These are phyloP conservation scores for Plemyria rubiginata DNA, from an alignment of 2,888 invertebrate species.

Conservation along the genomic window DNA sequence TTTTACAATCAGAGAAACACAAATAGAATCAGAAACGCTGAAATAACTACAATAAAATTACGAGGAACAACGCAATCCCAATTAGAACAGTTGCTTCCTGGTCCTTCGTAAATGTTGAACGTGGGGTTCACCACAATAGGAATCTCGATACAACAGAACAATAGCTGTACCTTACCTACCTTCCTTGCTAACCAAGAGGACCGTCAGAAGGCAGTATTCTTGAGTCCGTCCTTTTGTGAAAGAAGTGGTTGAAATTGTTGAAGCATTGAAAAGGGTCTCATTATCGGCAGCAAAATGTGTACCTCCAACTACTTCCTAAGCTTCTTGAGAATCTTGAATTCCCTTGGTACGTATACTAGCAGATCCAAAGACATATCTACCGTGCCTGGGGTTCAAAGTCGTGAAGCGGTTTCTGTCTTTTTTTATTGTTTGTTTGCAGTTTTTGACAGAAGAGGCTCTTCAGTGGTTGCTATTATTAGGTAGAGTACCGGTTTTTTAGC, in stretches of 20 bases:
- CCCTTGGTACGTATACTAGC: no score
- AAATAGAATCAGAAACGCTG: slow-evolving; percentile 18
- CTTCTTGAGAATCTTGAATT: no score
- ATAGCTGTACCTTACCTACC: background rate
- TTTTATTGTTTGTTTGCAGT: no score
- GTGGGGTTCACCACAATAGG: slow-evolving; percentile 25
- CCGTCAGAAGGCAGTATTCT: slow-evolving; percentile 6
- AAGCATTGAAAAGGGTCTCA: slow-evolving; percentile 3
- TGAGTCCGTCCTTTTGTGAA: slow-evolving; percentile 2
- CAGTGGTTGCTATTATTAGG: no score
- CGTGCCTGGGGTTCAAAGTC: no score
- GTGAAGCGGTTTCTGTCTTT: no score
- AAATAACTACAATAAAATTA: slow-evolving; percentile 35
- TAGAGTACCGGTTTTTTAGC: no score
- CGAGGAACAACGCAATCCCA: slow-evolving; percentile 17
- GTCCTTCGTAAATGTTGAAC: slow-evolving; percentile 14
- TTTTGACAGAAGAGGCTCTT: no score
- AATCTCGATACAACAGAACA: slow-evolving; percentile 22
- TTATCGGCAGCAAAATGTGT: background rate
- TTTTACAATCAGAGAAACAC: slow-evolving; percentile 14
- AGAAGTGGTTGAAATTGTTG: background rate
- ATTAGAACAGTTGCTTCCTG: slow-evolving; percentile 20
- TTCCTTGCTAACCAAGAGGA: slow-evolving; percentile 7
- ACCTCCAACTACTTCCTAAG: no score
- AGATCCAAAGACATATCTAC: no score